phyloP scores from a whole-genome alignment of 2,797 vertebrate species.

The Geotrypetes seraphini region DNA sequence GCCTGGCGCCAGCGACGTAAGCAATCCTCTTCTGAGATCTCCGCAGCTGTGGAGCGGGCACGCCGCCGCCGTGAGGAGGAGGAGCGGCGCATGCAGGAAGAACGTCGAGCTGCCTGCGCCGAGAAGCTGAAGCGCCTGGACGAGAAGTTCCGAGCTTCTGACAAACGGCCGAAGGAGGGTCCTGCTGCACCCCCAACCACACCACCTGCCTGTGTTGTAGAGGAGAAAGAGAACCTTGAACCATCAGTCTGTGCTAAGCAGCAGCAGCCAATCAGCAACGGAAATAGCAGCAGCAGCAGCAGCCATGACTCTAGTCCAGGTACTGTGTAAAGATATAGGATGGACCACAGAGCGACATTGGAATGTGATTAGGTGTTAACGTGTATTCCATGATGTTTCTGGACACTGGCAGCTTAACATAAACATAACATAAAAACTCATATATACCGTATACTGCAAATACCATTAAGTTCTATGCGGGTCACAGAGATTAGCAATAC shows the following conservation, averaged over 20 bases:
- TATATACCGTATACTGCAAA: too few species aligned
- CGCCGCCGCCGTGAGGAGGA: slow-evolving; percentile 81
- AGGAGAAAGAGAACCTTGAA: too few species aligned
- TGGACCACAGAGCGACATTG: too few species aligned
- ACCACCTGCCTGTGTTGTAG: not conserved
- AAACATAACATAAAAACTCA: too few species aligned
- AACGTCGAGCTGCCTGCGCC: slow-evolving; percentile 80
- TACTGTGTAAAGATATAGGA: too few species aligned
- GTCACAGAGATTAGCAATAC: too few species aligned
- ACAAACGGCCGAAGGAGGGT: slow-evolving; percentile 60
- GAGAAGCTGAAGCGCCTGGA: slow-evolving; percentile 87
- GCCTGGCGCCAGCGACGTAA: slow-evolving; percentile 86
- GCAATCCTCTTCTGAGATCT: slow-evolving; percentile 82
- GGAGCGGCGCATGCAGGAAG: slow-evolving; percentile 85
- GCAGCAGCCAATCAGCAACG: slow-evolving; percentile 44
- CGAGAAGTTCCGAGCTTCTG: slow-evolving; percentile 79
- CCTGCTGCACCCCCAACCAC: slow-evolving; percentile 32
- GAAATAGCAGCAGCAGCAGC: slow-evolving; percentile 66
- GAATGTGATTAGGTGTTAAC: too few species aligned
- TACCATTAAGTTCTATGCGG: too few species aligned
- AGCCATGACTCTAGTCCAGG: slow-evolving; percentile 71
- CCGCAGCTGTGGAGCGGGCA: slow-evolving; percentile 79
- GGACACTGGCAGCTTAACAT: too few species aligned
- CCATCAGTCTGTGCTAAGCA: slow-evolving; percentile 19
- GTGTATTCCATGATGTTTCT: too few species aligned